These are phyloP conservation scores for Ophion ventricosus DNA, from an alignment of 2,888 invertebrate genomes.

Conservation along the genomic window DNA sequence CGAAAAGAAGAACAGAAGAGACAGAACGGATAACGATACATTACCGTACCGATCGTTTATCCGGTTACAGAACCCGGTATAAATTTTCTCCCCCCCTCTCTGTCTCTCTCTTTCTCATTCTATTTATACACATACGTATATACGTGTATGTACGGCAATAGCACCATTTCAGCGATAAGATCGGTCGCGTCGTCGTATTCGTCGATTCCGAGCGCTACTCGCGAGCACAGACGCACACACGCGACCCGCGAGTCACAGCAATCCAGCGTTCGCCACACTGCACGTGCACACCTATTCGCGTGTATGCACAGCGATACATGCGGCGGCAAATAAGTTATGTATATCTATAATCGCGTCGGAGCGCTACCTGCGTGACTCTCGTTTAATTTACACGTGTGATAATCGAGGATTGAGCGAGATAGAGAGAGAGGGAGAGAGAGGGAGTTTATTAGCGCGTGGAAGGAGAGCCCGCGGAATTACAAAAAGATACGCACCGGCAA, in stretches of 20 bases:
- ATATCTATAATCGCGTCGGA: conserved; percentile 51
- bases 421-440: conserved; percentile 6
- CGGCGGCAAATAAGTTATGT: conserved; percentile 37
- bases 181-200: conserved; percentile 62
- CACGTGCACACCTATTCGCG: not conserved
- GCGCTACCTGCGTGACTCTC: conserved; percentile 63
- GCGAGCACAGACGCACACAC: conserved; percentile 42
- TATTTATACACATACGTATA: conserved; percentile 3
- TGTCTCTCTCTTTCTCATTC: no score
- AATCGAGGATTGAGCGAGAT: conserved; percentile 54
- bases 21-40: conserved; percentile 51
- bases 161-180: conserved; percentile 64
- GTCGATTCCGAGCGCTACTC: conserved; percentile 51
- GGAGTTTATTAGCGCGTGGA: not conserved
- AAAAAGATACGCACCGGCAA: not conserved
- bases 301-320: not conserved
- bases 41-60: conserved; percentile 59
- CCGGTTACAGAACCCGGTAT: conserved; percentile 46
- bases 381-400: conserved; percentile 64
- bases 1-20: not conserved
- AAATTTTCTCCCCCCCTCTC: not conserved
- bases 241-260: conserved; percentile 61
- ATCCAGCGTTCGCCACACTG: conserved; percentile 34
- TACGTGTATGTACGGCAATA: conserved; percentile 26
- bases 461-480: conserved; percentile 27